Evolutionary conservation across 2,113 vertebrate genomes (phyloP).

Genomic region (Glareola pratincola): DNA sequence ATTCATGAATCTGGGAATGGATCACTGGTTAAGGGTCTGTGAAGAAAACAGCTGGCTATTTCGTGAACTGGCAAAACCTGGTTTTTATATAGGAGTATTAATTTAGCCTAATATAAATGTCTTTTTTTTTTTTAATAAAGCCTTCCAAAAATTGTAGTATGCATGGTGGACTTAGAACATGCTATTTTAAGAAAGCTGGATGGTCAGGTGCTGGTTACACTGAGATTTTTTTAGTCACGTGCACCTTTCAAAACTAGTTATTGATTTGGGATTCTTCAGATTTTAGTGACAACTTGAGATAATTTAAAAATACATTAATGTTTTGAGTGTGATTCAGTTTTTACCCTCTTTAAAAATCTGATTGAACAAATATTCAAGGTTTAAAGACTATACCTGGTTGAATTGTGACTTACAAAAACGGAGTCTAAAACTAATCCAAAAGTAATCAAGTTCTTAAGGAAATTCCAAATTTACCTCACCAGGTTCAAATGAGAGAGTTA

Average conservation of each 20-base stretch:
- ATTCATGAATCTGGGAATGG: neutral
- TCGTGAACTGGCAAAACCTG: neutral
- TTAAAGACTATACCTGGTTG: neutral
- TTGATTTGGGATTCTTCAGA: neutral
- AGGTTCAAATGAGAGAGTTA: neutral
- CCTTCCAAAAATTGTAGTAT: neutral
- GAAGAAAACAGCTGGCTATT: neutral
- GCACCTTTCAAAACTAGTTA: neutral
- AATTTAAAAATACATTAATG: neutral
- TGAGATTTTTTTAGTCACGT: neutral
- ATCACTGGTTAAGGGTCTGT: neutral
- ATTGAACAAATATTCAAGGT: neutral
- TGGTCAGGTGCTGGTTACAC: neutral
- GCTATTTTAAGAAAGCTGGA: neutral
- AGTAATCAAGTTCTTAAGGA: neutral
- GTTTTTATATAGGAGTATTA: neutral
- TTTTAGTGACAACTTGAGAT: neutral
- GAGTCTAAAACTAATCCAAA: neutral
- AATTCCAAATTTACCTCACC: neutral
- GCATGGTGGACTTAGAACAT: neutral
- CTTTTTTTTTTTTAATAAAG: neutral
- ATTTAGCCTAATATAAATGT: neutral
- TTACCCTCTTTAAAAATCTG: neutral
- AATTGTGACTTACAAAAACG: neutral
- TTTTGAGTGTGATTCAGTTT: neutral